Percentiles rank a stretch among this genome's conserved stretches.
These are phyloP conservation scores for Chorisops tibialis DNA, from an alignment of 2,888 invertebrate genomes.

Conservation along the genomic window DNA sequence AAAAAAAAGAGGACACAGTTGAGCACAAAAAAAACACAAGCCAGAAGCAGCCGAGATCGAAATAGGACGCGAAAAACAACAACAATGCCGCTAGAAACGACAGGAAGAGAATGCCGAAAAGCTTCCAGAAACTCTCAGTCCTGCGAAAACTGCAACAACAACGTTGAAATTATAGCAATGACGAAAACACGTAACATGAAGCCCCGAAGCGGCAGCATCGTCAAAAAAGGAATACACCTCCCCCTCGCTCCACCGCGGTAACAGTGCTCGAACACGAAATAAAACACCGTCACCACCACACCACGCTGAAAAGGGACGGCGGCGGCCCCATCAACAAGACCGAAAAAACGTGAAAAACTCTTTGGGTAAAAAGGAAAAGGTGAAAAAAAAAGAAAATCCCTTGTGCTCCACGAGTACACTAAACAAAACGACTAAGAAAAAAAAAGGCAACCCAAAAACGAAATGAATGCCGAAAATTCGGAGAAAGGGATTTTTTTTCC, in stretches of 20 bases:
- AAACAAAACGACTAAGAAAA: not conserved
- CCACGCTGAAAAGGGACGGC: not conserved
- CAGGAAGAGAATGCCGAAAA: not conserved
- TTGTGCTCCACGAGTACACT: not conserved
- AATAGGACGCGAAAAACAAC: not conserved
- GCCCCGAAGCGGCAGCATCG: too few relatives aligned
- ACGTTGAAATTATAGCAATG: not conserved
- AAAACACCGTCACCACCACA: constrained; percentile 10
- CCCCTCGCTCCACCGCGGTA: too few relatives aligned
- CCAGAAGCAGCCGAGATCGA: too few relatives aligned
- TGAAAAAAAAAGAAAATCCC: not conserved
- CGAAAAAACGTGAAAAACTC: not conserved
- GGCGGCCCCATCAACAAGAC: not conserved
- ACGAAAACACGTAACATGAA: not conserved
- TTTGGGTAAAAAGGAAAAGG: not conserved
- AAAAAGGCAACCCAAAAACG: constrained; percentile 5
- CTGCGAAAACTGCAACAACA: constrained; percentile 2
- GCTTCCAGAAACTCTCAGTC: not conserved
- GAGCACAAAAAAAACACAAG: too few relatives aligned
- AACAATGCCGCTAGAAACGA: not conserved
- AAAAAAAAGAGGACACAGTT: too few relatives aligned
- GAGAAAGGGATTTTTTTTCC: constrained; percentile 11
- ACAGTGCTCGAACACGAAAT: constrained; percentile 10
- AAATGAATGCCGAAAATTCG: constrained; percentile 7
- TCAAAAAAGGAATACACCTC: too few relatives aligned